Percentiles rank a stretch among this genome's conserved stretches.
Evolutionary conservation across 53 echinoderm and acorn worm genomes (phyloP).

Genomic region (Mesocentrotus franciscanus): DNA sequence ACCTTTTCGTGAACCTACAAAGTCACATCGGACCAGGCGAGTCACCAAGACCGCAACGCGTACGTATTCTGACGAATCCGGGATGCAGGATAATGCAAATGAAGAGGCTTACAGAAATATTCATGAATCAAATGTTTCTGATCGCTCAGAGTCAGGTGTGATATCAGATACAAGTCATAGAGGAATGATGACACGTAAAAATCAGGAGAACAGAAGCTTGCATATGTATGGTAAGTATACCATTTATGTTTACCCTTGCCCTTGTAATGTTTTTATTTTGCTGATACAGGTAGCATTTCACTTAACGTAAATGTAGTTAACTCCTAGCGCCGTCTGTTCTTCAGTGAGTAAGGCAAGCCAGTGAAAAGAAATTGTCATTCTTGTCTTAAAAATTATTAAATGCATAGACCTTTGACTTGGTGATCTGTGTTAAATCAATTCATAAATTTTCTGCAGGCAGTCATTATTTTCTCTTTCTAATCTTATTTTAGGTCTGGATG

Average conservation of each 20-base stretch:
- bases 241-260: neutral
- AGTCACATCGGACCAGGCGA: neutral
- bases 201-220: constrained; percentile 56
- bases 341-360: neutral
- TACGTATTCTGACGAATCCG: constrained; percentile 6
- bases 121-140: neutral
- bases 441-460: neutral
- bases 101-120: constrained; percentile 29
- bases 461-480: neutral
- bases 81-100: constrained; percentile 25
- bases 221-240: constrained; percentile 61
- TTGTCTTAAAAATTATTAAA: neutral
- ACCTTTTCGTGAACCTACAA: neutral
- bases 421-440: neutral
- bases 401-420: neutral
- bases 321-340: no score
- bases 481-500: constrained; percentile 50
- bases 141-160: constrained; percentile 1
- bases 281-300: no score
- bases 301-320: no score
- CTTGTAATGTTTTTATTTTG: neutral
- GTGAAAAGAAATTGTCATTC: neutral
- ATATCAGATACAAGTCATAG: constrained; percentile 14
- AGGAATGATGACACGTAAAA: constrained; percentile 35
- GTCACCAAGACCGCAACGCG: neutral